Evolutionary conservation across 2,113 vertebrate genomes (phyloP).

Genomic region (Oryzias curvinotus): DNA sequence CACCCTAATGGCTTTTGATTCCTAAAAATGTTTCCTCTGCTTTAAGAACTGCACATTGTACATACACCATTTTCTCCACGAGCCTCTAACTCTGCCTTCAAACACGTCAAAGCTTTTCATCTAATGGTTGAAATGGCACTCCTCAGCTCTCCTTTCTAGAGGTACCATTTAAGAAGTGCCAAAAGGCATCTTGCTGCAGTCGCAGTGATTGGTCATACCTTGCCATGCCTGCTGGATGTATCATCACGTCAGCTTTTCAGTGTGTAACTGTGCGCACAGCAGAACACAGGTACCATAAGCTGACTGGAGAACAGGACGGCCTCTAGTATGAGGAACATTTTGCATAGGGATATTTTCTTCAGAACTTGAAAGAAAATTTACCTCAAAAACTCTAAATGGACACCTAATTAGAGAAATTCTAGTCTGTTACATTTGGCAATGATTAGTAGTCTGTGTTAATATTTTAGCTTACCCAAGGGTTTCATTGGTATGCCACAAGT

Average conservation of each 20-base stretch:
- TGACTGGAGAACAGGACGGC: slow-evolving; percentile 2
- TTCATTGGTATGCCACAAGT: too few species aligned
- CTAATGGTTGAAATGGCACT: slow-evolving; percentile 63
- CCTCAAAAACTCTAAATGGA: too few species aligned
- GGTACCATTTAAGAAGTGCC: slow-evolving; percentile 57
- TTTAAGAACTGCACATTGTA: slow-evolving; percentile 40
- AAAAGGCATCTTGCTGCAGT: slow-evolving; percentile 48
- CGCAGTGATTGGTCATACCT: slow-evolving; percentile 53
- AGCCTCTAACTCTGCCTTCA: slow-evolving; percentile 38
- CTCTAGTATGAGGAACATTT: background rate
- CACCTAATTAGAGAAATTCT: too few species aligned
- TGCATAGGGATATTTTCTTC: background rate
- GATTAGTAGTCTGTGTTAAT: too few species aligned
- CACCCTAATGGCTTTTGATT: slow-evolving; percentile 63
- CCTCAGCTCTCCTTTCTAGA: slow-evolving; percentile 48
- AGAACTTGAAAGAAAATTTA: background rate
- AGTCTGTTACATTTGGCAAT: too few species aligned
- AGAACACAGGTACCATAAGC: slow-evolving; percentile 8
- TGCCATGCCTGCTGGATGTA: slow-evolving; percentile 29
- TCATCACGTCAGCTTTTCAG: slow-evolving; percentile 24
- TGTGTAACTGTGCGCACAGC: slow-evolving; percentile 5
- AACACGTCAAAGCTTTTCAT: slow-evolving; percentile 54
- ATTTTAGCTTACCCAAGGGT: too few species aligned
- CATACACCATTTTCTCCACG: slow-evolving; percentile 58
- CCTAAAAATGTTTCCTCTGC: slow-evolving; percentile 51